Evolutionary conservation across 2,113 vertebrate genomes (phyloP), one percentile per base, ranked within the genome.

Genomic region (Condylura cristata): DNA sequence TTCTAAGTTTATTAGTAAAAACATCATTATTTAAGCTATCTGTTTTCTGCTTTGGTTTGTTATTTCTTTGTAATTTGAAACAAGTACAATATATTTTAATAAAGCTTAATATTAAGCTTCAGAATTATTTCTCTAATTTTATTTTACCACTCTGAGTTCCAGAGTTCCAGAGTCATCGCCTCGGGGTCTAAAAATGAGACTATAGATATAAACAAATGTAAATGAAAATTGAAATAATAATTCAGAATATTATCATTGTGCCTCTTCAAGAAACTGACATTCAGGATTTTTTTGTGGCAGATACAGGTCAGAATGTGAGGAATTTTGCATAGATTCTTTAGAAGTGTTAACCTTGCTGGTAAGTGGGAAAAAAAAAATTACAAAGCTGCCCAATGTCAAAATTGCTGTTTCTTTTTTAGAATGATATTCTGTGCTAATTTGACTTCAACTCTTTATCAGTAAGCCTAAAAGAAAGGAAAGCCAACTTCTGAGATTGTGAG

Each of bases 1-100:
- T 95, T 20, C 13, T 72, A n/a, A 37, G 80, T n/a, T 9, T 75
- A 46, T 41, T 71, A 81, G 53, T 80, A 18, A 94, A 91, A 81
- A 75, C 39, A 5, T 79, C 53, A 81, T 17, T 48, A 78, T 58
- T 72, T 66, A 72, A 76, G 18, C 48, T 65, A 14, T 78, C 0
- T 63, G 30, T 51, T 84, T 28, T 65, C 16, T 94, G 24, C 78
- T 95, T 65, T 70, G 8, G 2, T 28, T 75, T 28, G 76, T 71
- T 63, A 39, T 51, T 80, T 63, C 56, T 72, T 68, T 51, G 61
- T 86, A 63, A 74, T 76, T 66, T 92, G 37, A 96, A 37, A 56
- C 24, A 65, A 87, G 39, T 70, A 84, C 65, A 56, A 44, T 72
- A 44, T 61, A 51, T 63, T 95, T 63, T 58, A 71, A 37, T 72